These are phyloP conservation scores for Pyrgilauda ruficollis DNA, from an alignment of 2,113 vertebrate genomes.

Conservation along the genomic window DNA sequence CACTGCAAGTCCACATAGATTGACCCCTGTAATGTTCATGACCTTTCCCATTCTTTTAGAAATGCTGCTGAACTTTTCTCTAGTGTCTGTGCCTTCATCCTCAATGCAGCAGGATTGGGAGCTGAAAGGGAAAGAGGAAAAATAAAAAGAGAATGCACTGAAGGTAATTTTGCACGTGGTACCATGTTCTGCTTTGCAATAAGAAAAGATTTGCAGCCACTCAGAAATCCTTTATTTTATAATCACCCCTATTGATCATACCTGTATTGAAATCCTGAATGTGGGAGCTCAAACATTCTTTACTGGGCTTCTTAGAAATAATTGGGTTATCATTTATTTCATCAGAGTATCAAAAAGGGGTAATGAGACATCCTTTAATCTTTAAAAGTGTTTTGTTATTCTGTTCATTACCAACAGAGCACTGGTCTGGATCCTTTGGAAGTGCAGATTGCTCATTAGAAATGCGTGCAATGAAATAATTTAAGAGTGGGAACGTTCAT, in stretches of 20 bases:
- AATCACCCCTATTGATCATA: background rate
- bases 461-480: background rate
- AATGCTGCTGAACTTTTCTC: background rate
- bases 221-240: background rate
- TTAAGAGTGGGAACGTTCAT: background rate
- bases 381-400: background rate
- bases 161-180: background rate
- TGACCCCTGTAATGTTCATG: background rate
- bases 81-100: background rate
- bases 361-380: background rate
- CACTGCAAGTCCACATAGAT: background rate
- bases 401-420: background rate
- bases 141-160: background rate
- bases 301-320: background rate
- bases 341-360: background rate
- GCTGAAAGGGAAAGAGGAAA: background rate
- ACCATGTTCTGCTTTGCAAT: background rate
- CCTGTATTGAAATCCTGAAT: background rate
- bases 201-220: background rate
- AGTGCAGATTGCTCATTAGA: background rate
- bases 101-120: background rate
- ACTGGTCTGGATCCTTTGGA: background rate
- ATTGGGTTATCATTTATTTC: slow-evolving; percentile 3
- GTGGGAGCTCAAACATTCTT: background rate
- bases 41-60: background rate